A percentile compares a stretch with the other conserved stretches of the same genome.
Evolutionary conservation across 2,797 vertebrate species (phyloP).

Genomic region (Uromys caudimaculatus): DNA sequence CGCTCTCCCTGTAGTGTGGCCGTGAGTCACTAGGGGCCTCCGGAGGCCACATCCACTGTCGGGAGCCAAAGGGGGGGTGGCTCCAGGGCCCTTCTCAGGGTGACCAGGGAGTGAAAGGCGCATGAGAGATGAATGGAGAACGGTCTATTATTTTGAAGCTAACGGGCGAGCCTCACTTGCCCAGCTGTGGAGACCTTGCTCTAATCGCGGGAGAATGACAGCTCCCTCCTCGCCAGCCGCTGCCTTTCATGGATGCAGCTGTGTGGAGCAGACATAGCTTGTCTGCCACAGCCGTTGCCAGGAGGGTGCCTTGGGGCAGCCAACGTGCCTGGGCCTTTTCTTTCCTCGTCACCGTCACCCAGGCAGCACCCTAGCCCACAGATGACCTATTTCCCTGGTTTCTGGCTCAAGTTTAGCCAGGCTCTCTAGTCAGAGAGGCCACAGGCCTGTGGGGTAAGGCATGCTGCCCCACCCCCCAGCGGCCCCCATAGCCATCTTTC

Average conservation of each 20-base stretch:
- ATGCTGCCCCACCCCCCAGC: fast-evolving
- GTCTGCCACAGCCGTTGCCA: background rate
- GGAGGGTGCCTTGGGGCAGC: background rate
- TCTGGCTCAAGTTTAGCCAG: background rate
- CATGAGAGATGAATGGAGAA: slow-evolving; percentile 25
- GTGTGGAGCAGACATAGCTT: slow-evolving; percentile 24
- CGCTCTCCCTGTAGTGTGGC: background rate
- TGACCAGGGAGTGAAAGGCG: background rate
- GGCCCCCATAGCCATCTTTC: fast-evolving
- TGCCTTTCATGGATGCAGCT: slow-evolving; percentile 29
- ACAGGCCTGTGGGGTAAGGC: background rate
- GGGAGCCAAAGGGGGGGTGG: background rate
- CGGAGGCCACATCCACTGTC: background rate
- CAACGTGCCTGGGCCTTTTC: background rate
- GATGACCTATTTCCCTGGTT: slow-evolving; percentile 36
- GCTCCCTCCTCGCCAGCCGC: background rate
- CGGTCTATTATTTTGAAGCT: slow-evolving; percentile 63
- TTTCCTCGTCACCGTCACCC: background rate
- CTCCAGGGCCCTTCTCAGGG: background rate
- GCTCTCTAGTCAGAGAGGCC: background rate
- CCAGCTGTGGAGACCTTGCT: slow-evolving; percentile 49
- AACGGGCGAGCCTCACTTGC: slow-evolving; percentile 64
- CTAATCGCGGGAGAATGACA: slow-evolving; percentile 56
- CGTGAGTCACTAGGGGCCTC: background rate
- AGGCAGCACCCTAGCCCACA: background rate